Conservation (phyloP, 2,113 vertebrate genomes). For the Chionis minor region DNA sequence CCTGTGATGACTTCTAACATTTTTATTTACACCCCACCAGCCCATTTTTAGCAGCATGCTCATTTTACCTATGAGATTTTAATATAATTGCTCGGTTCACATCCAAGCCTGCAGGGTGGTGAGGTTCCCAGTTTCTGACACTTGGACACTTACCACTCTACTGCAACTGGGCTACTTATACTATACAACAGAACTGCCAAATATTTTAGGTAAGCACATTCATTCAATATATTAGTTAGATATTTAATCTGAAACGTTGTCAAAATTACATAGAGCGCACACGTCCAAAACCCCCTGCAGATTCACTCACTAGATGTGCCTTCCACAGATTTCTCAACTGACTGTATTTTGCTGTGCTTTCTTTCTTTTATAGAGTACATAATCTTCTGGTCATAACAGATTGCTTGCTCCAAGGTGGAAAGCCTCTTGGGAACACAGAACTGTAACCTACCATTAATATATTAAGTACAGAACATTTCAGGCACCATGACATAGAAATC, state of each 20-base stretch:
- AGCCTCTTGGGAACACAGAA: background rate
- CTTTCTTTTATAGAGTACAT: background rate
- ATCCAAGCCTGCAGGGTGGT: background rate
- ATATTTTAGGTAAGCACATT: background rate
- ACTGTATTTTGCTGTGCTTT: background rate
- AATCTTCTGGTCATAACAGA: background rate
- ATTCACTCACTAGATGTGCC: background rate
- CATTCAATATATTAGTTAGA: background rate
- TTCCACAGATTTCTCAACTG: background rate
- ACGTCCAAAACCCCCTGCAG: background rate
- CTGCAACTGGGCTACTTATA: background rate
- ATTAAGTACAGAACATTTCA: slow-evolving; percentile 15
- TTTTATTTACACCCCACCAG: background rate
- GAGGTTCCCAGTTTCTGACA: background rate
- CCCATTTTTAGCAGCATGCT: background rate
- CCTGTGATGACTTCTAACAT: background rate
- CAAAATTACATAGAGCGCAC: background rate
- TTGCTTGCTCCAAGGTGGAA: background rate
- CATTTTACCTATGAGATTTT: background rate
- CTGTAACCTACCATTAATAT: background rate
- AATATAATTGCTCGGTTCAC: background rate
- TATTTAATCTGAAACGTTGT: background rate
- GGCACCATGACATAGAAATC: background rate
- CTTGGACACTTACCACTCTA: background rate
- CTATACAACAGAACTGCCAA: background rate